Conservation (phyloP, 1,140 invertebrate species). For the Cepaea nemoralis region DNA sequence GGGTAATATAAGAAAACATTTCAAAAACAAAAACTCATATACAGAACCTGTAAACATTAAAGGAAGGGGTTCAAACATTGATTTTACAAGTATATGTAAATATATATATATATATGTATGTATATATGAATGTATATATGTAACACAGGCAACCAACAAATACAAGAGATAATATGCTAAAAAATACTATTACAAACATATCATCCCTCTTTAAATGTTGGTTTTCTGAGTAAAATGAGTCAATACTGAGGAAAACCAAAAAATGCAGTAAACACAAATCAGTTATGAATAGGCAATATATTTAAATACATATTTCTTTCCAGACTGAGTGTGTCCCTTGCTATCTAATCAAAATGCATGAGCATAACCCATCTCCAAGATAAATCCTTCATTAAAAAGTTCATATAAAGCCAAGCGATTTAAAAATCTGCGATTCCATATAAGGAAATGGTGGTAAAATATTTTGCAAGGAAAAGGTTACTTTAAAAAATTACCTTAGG, state of each 20-base stretch:
- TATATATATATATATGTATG: not conserved
- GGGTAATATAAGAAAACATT: not conserved
- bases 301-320: no score
- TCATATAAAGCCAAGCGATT: not conserved
- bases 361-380: not conserved
- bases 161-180: conserved; percentile 3
- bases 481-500: no score
- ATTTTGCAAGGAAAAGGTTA: not conserved
- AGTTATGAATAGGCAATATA: no score
- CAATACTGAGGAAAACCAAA: not conserved
- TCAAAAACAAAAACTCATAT: not conserved
- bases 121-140: not conserved
- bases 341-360: not conserved
- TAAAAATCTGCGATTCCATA: not conserved
- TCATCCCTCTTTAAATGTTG: not conserved
- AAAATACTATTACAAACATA: conserved; percentile 13
- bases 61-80: not conserved
- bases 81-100: not conserved
- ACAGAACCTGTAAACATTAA: conserved; percentile 14
- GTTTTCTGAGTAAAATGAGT: not conserved
- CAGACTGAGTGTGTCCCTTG: no score
- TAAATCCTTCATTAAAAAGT: not conserved
- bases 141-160: not conserved
- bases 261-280: not conserved
- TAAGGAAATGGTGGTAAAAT: not conserved